Conservation (phyloP, 2,113 vertebrate genomes). For the Alouatta palliata region DNA sequence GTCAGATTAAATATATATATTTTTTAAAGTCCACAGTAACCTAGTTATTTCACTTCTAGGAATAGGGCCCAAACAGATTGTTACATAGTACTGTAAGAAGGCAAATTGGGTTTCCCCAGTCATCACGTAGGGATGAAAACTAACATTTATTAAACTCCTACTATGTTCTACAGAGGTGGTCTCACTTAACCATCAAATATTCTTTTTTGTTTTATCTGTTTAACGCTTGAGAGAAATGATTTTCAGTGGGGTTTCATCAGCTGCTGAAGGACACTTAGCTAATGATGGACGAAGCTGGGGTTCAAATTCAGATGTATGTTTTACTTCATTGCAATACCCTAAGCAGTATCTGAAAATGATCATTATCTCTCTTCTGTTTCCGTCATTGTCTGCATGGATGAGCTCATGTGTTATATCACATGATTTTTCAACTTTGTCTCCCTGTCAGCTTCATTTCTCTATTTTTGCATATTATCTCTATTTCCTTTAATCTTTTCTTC, state of each 20-base stretch:
- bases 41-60: neutral
- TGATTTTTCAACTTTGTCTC: neutral
- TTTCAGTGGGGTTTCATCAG: neutral
- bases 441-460: neutral
- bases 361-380: neutral
- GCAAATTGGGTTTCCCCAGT: neutral
- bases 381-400: neutral
- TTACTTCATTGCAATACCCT: neutral
- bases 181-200: neutral
- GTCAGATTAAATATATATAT: neutral
- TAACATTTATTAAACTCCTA: neutral
- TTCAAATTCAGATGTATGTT: neutral
- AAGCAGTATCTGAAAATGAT: neutral
- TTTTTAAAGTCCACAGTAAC: neutral
- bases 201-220: neutral
- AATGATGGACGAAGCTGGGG: neutral
- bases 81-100: neutral
- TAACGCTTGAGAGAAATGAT: neutral
- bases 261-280: neutral
- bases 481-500: neutral
- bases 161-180: neutral
- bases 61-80: neutral
- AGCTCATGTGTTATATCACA: neutral
- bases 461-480: neutral
- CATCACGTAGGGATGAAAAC: neutral